These are phyloP conservation scores for Microplitis manilae DNA, from an alignment of 2,888 invertebrate genomes.

Conservation along the genomic window DNA sequence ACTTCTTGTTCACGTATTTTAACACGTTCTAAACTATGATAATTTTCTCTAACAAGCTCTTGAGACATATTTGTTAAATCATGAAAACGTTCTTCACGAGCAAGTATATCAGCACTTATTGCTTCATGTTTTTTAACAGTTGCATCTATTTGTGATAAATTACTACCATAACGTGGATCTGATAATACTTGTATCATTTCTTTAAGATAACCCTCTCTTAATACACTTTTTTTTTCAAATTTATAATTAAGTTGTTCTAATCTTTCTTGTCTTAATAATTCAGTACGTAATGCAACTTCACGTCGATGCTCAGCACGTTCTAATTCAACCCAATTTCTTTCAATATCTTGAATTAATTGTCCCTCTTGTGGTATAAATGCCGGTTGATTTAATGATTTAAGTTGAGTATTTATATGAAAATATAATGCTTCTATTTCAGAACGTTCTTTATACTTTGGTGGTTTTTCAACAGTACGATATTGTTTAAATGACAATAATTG, in stretches of 20 bases:
- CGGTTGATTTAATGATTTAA: conserved; percentile 94
- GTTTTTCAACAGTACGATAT: conserved; percentile 97
- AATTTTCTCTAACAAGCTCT: conserved; percentile 92
- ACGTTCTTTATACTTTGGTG: conserved; percentile 97
- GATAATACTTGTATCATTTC: conserved; percentile 97
- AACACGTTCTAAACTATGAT: conserved; percentile 90
- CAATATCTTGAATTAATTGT: conserved; percentile 93
- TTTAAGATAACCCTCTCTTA: conserved; percentile 95
- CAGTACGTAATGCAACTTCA: conserved; percentile 92
- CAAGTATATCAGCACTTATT: conserved; percentile 95
- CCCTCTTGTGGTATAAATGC: conserved; percentile 90
- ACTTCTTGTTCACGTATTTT: conserved; percentile 82
- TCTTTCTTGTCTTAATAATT: conserved; percentile 91
- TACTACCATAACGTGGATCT: conserved; percentile 92
- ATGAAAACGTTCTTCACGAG: conserved; percentile 93
- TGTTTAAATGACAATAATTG: conserved; percentile 92
- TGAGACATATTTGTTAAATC: conserved; percentile 94
- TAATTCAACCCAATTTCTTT: conserved; percentile 92
- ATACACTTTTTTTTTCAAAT: conserved; percentile 94
- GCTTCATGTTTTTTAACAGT: conserved; percentile 99
- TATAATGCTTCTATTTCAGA: conserved; percentile 97
- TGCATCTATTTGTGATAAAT: conserved; percentile 94
- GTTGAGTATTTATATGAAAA: conserved; percentile 96
- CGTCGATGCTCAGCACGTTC: conserved; percentile 95
- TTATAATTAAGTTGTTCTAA: conserved; percentile 96